Percentiles rank a stretch among this genome's conserved stretches.
These are phyloP conservation scores for Rousettus madagascariensis DNA, from an alignment of 2,797 vertebrate species.

Conservation along the genomic window DNA sequence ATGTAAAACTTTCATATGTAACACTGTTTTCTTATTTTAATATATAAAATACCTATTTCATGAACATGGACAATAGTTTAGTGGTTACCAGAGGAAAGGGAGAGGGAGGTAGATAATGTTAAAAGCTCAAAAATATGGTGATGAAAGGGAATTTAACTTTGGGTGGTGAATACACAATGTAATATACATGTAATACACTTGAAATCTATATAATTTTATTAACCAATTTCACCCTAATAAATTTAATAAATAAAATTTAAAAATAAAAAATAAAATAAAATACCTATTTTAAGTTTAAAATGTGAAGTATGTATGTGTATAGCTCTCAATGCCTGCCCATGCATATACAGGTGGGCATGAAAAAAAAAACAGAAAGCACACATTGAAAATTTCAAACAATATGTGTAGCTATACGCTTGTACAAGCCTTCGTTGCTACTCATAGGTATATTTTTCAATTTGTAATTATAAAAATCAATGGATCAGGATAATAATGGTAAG, in stretches of 20 bases:
- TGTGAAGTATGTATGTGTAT: background rate
- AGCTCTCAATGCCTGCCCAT: background rate
- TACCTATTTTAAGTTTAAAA: background rate
- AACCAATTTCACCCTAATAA: too few species aligned
- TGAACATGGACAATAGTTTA: too few species aligned
- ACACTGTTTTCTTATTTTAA: background rate
- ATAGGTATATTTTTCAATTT: background rate
- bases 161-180: too few species aligned
- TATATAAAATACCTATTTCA: background rate
- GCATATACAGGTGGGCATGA: background rate
- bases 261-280: background rate
- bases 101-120: too few species aligned
- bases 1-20: background rate
- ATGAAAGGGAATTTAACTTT: too few species aligned
- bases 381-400: background rate
- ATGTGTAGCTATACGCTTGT: background rate
- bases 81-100: too few species aligned
- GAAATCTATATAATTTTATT: too few species aligned
- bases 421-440: background rate
- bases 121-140: too few species aligned
- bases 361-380: background rate
- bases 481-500: background rate
- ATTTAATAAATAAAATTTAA: too few species aligned
- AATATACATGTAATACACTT: too few species aligned
- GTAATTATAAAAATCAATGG: background rate